phyloP scores from a whole-genome alignment of 2,888 invertebrate genomes.

The Timandra comae region DNA sequence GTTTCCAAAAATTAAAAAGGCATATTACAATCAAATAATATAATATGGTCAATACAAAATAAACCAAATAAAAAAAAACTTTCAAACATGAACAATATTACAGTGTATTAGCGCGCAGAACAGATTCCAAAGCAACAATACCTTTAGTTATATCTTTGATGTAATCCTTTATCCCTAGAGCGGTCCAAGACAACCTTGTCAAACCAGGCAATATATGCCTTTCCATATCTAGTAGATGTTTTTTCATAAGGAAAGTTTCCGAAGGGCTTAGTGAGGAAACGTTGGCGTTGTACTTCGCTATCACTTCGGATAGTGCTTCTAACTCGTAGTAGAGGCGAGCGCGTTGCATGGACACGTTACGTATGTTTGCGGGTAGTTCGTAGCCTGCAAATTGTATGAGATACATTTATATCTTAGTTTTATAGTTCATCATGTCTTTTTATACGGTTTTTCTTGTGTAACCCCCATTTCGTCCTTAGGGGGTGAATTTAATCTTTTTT shows the following conservation, averaged over 20 bases:
- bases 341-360: slow-evolving; percentile 78
- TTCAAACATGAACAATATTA: neutral
- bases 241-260: slow-evolving; percentile 83
- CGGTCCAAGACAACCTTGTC: slow-evolving; percentile 90
- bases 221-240: slow-evolving; percentile 83
- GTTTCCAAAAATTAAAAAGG: too few relatives aligned
- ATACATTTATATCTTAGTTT: too few relatives aligned
- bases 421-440: too few relatives aligned
- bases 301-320: slow-evolving; percentile 77
- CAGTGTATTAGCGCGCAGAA: neutral
- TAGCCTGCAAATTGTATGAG: too few relatives aligned
- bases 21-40: too few relatives aligned
- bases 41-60: neutral
- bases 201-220: slow-evolving; percentile 87
- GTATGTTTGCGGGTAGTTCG: slow-evolving; percentile 63
- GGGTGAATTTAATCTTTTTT: too few relatives aligned
- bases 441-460: too few relatives aligned
- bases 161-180: slow-evolving; percentile 87
- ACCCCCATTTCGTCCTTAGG: too few relatives aligned
- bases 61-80: neutral
- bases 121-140: slow-evolving; percentile 12
- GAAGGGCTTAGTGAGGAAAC: slow-evolving; percentile 80
- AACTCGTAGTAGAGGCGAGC: slow-evolving; percentile 80
- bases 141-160: slow-evolving; percentile 67
- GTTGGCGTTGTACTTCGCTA: slow-evolving; percentile 80